Evolutionary conservation across 1,140 invertebrate genomes (phyloP).

Genomic region (Drosophila albomicans): DNA sequence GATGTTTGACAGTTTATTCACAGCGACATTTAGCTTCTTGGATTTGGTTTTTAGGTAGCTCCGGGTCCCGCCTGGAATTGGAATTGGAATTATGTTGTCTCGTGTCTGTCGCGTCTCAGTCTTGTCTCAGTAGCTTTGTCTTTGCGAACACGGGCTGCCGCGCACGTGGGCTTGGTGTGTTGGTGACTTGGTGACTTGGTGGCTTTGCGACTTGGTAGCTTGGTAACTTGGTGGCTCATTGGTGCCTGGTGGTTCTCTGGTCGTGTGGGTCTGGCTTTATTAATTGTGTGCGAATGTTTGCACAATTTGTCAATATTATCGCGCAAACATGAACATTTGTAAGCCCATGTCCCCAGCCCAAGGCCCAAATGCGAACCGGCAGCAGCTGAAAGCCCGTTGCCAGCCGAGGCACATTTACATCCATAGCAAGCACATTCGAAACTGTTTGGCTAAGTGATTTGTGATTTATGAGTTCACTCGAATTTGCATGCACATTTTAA

Average conservation of each 20-base stretch:
- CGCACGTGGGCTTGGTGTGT: slow-evolving; percentile 57
- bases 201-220: neutral
- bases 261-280: slow-evolving; percentile 66
- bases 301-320: slow-evolving; percentile 84
- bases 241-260: neutral
- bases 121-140: slow-evolving; percentile 57
- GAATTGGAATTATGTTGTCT: slow-evolving; percentile 78
- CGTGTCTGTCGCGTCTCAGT: slow-evolving; percentile 24
- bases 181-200: neutral
- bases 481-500: slow-evolving; percentile 71
- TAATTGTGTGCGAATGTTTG: slow-evolving; percentile 84
- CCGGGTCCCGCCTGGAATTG: slow-evolving; percentile 52
- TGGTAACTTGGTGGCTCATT: neutral
- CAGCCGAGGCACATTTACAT: slow-evolving; percentile 21
- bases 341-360: slow-evolving; percentile 36
- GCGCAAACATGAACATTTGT: slow-evolving; percentile 75
- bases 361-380: slow-evolving; percentile 12
- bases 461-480: slow-evolving; percentile 76
- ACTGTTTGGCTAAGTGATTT: slow-evolving; percentile 75
- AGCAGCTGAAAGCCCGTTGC: slow-evolving; percentile 1
- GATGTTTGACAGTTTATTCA: slow-evolving; percentile 29
- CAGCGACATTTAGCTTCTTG: slow-evolving; percentile 45
- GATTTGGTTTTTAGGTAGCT: slow-evolving; percentile 55
- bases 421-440: slow-evolving; percentile 14
- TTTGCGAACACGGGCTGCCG: slow-evolving; percentile 52